These are phyloP conservation scores for Ctenosaura bakeri DNA, from an alignment of 2,797 vertebrate genomes.

Conservation along the genomic window DNA sequence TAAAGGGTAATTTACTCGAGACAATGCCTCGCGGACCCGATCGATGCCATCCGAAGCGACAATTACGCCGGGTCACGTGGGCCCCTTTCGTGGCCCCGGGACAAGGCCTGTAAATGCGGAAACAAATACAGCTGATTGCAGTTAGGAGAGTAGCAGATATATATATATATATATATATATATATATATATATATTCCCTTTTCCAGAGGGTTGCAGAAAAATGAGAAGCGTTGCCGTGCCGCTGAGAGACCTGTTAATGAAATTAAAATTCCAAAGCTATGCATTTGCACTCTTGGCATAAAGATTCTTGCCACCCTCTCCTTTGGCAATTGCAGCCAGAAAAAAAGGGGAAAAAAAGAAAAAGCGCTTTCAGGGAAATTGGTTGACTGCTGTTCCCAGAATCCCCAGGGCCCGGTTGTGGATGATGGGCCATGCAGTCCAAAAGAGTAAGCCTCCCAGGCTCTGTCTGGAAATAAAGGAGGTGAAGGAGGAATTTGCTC, in stretches of 20 bases:
- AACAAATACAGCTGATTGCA: slow-evolving; percentile 26
- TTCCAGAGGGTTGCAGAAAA: not conserved
- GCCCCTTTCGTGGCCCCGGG: not conserved
- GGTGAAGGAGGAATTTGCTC: not conserved
- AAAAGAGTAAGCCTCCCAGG: too few relatives aligned
- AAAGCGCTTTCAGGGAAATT: not conserved
- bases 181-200: not conserved
- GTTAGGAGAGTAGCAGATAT: not conserved
- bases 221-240: too few relatives aligned
- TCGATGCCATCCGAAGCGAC: too few relatives aligned
- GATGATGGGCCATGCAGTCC: too few relatives aligned
- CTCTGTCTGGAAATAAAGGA: too few relatives aligned
- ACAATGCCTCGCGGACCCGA: not conserved
- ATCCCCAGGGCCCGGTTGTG: too few relatives aligned
- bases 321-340: too few relatives aligned
- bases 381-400: too few relatives aligned
- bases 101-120: not conserved
- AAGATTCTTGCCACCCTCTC: too few relatives aligned
- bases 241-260: not conserved
- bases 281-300: too few relatives aligned
- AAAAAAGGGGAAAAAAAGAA: not conserved
- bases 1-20: slow-evolving; percentile 22
- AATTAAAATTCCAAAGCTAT: not conserved
- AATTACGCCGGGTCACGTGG: not conserved
- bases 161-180: too few relatives aligned